Percentiles rank a stretch among this genome's conserved stretches.
These are phyloP conservation scores for Huso huso DNA, from an alignment of 2,797 vertebrate genomes.

Conservation along the genomic window DNA sequence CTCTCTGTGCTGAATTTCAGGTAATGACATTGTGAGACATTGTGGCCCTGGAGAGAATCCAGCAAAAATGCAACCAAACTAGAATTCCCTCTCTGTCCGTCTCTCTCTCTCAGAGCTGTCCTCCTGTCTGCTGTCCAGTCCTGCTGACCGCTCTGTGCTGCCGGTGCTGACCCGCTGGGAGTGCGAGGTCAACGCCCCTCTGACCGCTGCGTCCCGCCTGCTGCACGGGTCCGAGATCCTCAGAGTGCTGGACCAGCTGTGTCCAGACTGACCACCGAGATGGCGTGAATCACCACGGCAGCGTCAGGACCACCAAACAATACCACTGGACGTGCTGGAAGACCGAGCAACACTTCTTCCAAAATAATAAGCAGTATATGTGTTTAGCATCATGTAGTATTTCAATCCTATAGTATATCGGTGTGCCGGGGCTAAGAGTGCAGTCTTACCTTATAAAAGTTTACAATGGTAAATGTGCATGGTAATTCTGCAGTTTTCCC, in stretches of 20 bases:
- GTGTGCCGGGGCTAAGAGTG: too few relatives aligned
- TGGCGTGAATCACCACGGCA: too few relatives aligned
- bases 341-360: too few relatives aligned
- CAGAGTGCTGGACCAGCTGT: constrained; percentile 32
- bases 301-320: too few relatives aligned
- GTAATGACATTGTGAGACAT: neutral
- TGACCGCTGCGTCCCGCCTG: constrained; percentile 30
- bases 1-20: neutral
- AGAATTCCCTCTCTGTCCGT: neutral
- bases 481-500: too few relatives aligned
- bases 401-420: too few relatives aligned
- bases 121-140: constrained; percentile 1
- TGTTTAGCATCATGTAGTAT: too few relatives aligned
- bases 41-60: neutral
- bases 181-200: constrained; percentile 41
- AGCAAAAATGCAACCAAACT: neutral
- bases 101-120: constrained; percentile 2
- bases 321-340: too few relatives aligned
- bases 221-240: constrained; percentile 40
- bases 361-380: too few relatives aligned
- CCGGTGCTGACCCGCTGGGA: constrained; percentile 36
- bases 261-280: too few relatives aligned
- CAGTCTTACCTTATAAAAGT: too few relatives aligned
- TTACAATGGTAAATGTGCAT: too few relatives aligned
- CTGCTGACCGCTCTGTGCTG: constrained; percentile 9